A percentile compares a stretch with the other conserved stretches of the same genome.
These are phyloP conservation scores for Aphaenogaster ashmeadi DNA, from an alignment of 1,140 invertebrate genomes.

Conservation along the genomic window DNA sequence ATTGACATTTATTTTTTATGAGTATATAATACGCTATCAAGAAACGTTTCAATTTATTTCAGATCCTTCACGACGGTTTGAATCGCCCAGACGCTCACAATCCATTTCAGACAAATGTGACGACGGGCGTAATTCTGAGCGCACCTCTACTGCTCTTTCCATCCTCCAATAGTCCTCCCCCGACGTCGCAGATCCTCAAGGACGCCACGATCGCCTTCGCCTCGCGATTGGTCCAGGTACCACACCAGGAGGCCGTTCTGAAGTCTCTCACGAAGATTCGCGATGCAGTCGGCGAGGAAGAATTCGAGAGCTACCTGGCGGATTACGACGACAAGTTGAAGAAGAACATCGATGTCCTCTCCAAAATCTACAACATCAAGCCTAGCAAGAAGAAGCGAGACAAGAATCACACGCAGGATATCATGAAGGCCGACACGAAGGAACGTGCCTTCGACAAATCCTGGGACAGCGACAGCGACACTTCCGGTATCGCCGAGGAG, in stretches of 20 bases:
- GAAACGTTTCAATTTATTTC: constrained; percentile 74
- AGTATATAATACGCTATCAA: background rate
- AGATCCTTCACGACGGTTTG: constrained; percentile 90
- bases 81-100: constrained; percentile 88
- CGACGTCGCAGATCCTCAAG: constrained; percentile 84
- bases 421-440: constrained; percentile 60
- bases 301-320: constrained; percentile 88
- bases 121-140: constrained; percentile 90
- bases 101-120: constrained; percentile 89
- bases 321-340: constrained; percentile 88
- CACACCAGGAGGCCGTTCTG: constrained; percentile 90
- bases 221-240: constrained; percentile 89
- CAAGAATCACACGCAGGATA: constrained; percentile 14
- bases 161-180: constrained; percentile 77
- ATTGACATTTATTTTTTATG: background rate
- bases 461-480: constrained; percentile 79
- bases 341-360: constrained; percentile 90
- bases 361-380: constrained; percentile 89
- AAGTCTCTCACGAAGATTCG: constrained; percentile 90
- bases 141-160: constrained; percentile 89
- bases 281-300: constrained; percentile 89
- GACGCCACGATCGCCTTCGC: constrained; percentile 88
- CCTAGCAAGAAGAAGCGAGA: constrained; percentile 71
- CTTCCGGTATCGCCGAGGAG: constrained; percentile 73
- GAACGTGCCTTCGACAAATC: constrained; percentile 4